phyloP scores from a whole-genome alignment of 2,797 vertebrate genomes.

The Neosilurus mollespiculum region DNA sequence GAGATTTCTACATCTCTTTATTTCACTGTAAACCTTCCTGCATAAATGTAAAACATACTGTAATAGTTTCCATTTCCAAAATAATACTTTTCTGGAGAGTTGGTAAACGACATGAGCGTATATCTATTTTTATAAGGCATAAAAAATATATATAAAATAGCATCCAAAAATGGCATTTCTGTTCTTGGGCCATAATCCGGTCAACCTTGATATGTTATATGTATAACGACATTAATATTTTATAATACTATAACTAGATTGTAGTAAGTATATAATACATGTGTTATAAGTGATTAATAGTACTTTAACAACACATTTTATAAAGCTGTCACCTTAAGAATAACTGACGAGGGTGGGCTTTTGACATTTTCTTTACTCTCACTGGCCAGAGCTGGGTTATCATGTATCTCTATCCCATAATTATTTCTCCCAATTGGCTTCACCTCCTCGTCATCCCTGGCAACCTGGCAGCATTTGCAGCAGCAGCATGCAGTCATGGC shows the following conservation, averaged over 20 bases:
- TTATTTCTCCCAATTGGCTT: slow-evolving; percentile 30
- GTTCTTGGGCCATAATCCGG: not conserved
- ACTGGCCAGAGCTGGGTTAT: slow-evolving; percentile 63
- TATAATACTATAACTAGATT: too few relatives aligned
- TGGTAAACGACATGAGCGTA: not conserved
- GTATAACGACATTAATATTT: not conserved
- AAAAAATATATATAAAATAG: slow-evolving; percentile 34
- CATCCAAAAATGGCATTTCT: not conserved
- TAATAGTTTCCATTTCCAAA: not conserved
- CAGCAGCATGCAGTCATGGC: slow-evolving; percentile 69
- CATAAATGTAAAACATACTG: not conserved
- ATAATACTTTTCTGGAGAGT: not conserved
- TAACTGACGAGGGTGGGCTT: slow-evolving; percentile 8
- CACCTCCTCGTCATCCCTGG: slow-evolving; percentile 50
- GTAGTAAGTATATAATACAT: slow-evolving; percentile 17
- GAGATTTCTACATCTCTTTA: not conserved
- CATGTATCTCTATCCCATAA: slow-evolving; percentile 55
- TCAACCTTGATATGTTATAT: slow-evolving; percentile 12
- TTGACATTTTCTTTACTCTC: slow-evolving; percentile 58
- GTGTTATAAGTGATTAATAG: slow-evolving; percentile 20
- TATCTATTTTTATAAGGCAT: not conserved
- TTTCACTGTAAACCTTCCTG: not conserved
- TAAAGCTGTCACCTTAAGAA: slow-evolving; percentile 51
- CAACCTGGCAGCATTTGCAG: slow-evolving; percentile 78
- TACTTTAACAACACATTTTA: slow-evolving; percentile 30